A percentile compares a stretch with the other conserved stretches of the same genome.
Conservation (phyloP, 2,113 vertebrate genomes). For the Jacana jacana region DNA sequence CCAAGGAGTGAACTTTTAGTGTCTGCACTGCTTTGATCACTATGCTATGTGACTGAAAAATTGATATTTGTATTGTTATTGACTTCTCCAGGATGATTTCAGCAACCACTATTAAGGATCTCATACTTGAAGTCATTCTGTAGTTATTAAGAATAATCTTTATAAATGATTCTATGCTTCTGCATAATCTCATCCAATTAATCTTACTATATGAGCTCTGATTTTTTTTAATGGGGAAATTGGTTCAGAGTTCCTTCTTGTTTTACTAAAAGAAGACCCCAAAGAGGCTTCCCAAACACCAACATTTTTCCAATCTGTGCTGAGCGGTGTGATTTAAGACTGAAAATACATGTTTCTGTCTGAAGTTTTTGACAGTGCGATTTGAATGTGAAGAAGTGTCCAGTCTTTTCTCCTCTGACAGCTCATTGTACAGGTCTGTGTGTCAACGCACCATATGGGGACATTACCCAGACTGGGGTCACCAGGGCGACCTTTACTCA, state of each 20-base stretch:
- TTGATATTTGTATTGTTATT: neutral
- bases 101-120: neutral
- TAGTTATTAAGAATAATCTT: constrained; percentile 7
- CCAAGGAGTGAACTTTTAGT: neutral
- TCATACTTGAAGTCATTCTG: neutral
- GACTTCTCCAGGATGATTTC: neutral
- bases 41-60: neutral
- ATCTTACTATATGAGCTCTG: neutral
- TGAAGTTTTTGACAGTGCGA: constrained; percentile 3
- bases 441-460: neutral
- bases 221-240: neutral
- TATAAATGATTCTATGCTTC: neutral
- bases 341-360: neutral
- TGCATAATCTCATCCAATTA: neutral
- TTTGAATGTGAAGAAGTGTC: constrained; percentile 19
- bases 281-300: neutral
- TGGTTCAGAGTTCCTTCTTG: neutral
- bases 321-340: neutral
- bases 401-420: neutral
- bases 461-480: constrained; percentile 15
- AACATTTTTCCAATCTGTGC: neutral
- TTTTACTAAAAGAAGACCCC: neutral
- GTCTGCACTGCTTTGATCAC: neutral
- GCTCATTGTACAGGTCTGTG: neutral
- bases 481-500: neutral